These are phyloP conservation scores for Cerceris ruficornis DNA, from an alignment of 2,888 invertebrate genomes.

Conservation along the genomic window DNA sequence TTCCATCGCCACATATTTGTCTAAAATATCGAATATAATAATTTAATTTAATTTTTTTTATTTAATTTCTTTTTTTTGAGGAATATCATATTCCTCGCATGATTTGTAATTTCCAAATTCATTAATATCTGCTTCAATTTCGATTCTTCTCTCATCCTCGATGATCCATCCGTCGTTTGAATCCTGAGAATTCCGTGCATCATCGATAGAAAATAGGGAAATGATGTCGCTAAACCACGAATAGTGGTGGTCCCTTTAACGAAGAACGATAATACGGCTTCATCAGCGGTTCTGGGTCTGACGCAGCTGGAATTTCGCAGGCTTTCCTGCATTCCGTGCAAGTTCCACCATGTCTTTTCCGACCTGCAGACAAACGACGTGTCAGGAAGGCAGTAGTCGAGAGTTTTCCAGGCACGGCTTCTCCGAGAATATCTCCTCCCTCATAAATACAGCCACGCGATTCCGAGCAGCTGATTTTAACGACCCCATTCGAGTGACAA, in stretches of 20 bases:
- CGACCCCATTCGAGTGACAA: slow-evolving; percentile 37
- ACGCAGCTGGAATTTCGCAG: slow-evolving; percentile 41
- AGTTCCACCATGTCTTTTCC: slow-evolving; percentile 11
- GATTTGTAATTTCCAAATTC: too few species aligned
- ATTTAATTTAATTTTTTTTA: too few species aligned
- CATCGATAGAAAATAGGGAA: not conserved
- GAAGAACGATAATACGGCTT: slow-evolving; percentile 38
- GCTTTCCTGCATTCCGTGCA: slow-evolving; percentile 30
- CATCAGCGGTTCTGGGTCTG: slow-evolving; percentile 50
- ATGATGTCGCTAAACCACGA: not conserved
- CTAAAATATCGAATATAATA: too few species aligned
- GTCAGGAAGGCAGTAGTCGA: not conserved
- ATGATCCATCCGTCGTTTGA: not conserved
- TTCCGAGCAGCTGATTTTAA: slow-evolving; percentile 55
- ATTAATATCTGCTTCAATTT: too few species aligned
- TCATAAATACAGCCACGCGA: slow-evolving; percentile 29
- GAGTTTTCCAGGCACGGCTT: not conserved
- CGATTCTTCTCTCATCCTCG: too few species aligned
- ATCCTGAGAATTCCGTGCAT: not conserved
- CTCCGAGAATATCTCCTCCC: slow-evolving; percentile 20
- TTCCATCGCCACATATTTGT: too few species aligned
- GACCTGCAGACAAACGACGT: slow-evolving; percentile 5
- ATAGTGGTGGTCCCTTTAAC: slow-evolving; percentile 10
- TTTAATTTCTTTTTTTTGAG: too few species aligned
- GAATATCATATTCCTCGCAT: too few species aligned